Conservation (phyloP, 1,140 invertebrate genomes). For the Penaeus indicus region DNA sequence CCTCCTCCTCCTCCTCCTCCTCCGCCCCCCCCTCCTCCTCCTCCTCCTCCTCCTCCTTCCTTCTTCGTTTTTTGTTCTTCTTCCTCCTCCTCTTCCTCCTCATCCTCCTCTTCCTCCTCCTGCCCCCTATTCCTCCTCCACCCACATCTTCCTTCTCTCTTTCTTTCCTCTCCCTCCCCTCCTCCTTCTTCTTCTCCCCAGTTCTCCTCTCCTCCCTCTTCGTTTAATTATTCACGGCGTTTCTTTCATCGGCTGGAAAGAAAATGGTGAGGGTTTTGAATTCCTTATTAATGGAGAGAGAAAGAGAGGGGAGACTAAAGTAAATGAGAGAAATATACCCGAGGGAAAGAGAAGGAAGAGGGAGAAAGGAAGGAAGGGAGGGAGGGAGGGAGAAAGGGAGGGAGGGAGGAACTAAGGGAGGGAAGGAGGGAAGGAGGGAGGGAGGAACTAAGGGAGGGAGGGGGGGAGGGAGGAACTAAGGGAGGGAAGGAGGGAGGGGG, state of each 20-base stretch:
- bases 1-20: too few relatives aligned
- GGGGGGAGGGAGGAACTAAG: too few relatives aligned
- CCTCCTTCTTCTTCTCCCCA: not conserved
- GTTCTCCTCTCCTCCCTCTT: not conserved
- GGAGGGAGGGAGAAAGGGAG: not conserved
- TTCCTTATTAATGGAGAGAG: not conserved
- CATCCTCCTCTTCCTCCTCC: not conserved
- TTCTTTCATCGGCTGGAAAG: not conserved
- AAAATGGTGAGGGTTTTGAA: not conserved
- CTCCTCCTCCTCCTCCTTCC: not conserved
- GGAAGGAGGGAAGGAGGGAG: too few relatives aligned
- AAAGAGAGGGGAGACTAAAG: constrained; percentile 1
- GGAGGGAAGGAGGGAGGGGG: too few relatives aligned
- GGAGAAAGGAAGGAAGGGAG: not conserved
- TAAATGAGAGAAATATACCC: not conserved
- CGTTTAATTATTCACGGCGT: constrained; percentile 7
- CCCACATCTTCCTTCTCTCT: not conserved
- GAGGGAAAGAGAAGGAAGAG: not conserved
- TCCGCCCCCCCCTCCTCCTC: not conserved
- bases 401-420: too few relatives aligned
- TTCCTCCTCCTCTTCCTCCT: not conserved
- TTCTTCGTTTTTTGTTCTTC: not conserved
- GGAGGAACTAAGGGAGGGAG: too few relatives aligned
- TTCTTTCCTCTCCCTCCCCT: not conserved
- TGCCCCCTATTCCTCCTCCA: constrained; percentile 19